Base-by-base conservation (phyloP, 1,140 invertebrate genomes). In the Sweltsa coloradensis region DNA sequence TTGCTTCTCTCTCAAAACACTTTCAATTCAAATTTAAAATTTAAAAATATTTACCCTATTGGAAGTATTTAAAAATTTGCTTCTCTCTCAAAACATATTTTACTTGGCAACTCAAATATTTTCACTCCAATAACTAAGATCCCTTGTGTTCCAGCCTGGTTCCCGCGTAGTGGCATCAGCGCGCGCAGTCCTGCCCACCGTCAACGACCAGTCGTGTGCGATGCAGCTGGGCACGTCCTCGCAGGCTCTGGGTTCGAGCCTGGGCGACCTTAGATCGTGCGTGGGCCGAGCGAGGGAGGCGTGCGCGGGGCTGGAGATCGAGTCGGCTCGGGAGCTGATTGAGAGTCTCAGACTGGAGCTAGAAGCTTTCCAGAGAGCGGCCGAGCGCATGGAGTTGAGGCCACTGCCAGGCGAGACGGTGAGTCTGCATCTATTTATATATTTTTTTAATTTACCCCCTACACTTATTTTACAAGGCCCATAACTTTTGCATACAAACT, bases 401-500 rank as follows among this genome's bases (percentile, higher is more conserved):
- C 88, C 91, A 1, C 61, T 96, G 27, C 91, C 92, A 1, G 89
- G 85, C 31, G 89, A 95, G 64, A 89, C 83, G 4, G 76, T 78
- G 53, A 66, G 66, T 47, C n/a, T 31, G 14, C 45, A 26, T 39
- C 27, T 11, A 27, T 34, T 36, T 1, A 1, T 24, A 13, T 14
- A 29, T n/a, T n/a, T n/a, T n/a, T n/a, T n/a, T n/a, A n/a, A 3
- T 11, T 4, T 18, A 3, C 43, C n/a, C 25, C 22, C 2, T 49
- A 44, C 16, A 41, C 41, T 23, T n/a, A n/a, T n/a, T n/a, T n/a
- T n/a, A n/a, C n/a, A n/a, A n/a, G n/a, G n/a, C n/a, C n/a, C n/a
- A n/a, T n/a, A n/a, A n/a, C n/a, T n/a, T n/a, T n/a, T n/a, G n/a
- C n/a, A n/a, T n/a, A n/a, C n/a, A n/a, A n/a, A n/a, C n/a, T n/a